These are phyloP conservation scores for Tetragnatha versicolor DNA, from an alignment of 1,140 invertebrate species.

Conservation along the genomic window DNA sequence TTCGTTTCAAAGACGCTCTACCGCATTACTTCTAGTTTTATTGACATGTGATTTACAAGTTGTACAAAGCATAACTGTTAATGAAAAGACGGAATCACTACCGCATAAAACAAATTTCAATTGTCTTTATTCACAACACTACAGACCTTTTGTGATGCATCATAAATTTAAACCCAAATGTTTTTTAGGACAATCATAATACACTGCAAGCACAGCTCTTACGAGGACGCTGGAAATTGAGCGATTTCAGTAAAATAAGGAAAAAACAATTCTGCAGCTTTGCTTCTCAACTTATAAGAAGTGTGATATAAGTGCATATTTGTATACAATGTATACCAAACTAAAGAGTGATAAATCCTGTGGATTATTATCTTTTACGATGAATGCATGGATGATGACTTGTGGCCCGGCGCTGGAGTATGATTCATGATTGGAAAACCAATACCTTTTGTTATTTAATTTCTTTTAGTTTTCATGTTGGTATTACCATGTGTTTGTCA, in stretches of 20 bases:
- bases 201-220: neutral
- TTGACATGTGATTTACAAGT: too few species aligned
- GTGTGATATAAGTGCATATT: neutral
- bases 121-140: neutral
- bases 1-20: too few species aligned
- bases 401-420: too few species aligned
- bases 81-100: neutral
- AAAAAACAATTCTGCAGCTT: neutral
- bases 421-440: too few species aligned
- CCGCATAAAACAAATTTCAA: neutral
- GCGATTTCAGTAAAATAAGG: neutral
- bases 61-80: neutral
- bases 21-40: too few species aligned
- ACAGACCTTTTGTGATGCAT: neutral
- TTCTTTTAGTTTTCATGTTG: too few species aligned
- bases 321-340: constrained; percentile 5
- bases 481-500: too few species aligned
- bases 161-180: neutral
- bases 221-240: neutral
- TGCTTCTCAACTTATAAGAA: too few species aligned
- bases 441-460: too few species aligned
- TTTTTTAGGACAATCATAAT: constrained; percentile 17
- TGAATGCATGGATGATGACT: too few species aligned
- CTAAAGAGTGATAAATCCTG: neutral
- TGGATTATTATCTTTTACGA: too few species aligned